A percentile compares a stretch with the other conserved stretches of the same genome.
phyloP scores from a whole-genome alignment of 2,113 vertebrate species.

The Aptenodytes patagonicus region DNA sequence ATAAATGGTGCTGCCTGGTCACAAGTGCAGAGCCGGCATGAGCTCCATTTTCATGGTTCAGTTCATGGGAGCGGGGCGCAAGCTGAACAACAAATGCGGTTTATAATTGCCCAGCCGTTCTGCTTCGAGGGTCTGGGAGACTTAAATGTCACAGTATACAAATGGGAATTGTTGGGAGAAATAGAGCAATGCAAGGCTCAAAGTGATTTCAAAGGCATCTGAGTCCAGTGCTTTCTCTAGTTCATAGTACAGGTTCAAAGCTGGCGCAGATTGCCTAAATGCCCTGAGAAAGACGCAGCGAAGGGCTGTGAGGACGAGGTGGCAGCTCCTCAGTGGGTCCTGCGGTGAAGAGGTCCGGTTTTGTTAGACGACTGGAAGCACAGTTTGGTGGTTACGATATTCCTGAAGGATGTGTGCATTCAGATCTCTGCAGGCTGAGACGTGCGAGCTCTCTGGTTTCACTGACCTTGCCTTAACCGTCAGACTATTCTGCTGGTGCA shows the following conservation, averaged over 20 bases:
- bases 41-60: background rate
- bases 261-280: background rate
- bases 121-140: conserved; percentile 14
- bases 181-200: background rate
- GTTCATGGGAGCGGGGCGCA: background rate
- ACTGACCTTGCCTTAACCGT: background rate
- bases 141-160: conserved; percentile 48
- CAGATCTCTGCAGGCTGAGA: background rate
- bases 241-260: background rate
- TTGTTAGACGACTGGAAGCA: rapidly evolving
- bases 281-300: background rate
- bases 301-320: background rate
- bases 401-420: background rate
- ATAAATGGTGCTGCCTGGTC: background rate
- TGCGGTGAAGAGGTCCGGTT: background rate
- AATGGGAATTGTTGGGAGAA: conserved; percentile 26
- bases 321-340: background rate
- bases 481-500: background rate
- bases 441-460: rapidly evolving
- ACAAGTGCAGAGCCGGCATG: background rate
- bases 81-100: conserved; percentile 4
- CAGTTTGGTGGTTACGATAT: background rate
- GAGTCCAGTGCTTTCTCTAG: background rate
- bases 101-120: conserved; percentile 44
- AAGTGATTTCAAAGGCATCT: conserved; percentile 23